Evolutionary conservation across 2,113 vertebrate species (phyloP).

Genomic region (Plotosus lineatus): DNA sequence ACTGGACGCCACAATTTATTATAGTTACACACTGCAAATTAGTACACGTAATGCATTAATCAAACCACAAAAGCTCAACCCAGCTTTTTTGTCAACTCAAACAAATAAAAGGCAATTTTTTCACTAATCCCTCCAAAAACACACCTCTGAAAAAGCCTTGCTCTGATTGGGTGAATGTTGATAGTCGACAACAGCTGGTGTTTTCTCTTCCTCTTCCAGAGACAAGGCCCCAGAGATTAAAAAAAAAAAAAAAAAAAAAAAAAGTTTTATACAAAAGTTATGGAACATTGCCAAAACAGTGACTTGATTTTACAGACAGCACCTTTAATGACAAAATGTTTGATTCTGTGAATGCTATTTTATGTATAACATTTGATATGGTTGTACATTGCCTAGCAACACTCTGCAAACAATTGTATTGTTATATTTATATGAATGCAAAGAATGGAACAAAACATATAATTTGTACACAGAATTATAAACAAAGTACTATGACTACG

Average conservation of each 20-base stretch:
- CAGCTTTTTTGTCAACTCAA: neutral
- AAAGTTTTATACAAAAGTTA: neutral
- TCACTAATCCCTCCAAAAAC: neutral
- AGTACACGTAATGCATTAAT: neutral
- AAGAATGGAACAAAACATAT: neutral
- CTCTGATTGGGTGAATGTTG: neutral
- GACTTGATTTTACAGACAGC: neutral
- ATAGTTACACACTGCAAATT: neutral
- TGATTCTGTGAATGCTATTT: neutral
- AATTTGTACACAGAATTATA: neutral
- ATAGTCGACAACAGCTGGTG: neutral
- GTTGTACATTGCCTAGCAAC: neutral
- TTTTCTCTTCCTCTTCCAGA: neutral
- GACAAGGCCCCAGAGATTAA: neutral
- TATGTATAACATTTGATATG: neutral
- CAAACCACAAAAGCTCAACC: neutral
- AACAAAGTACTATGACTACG: neutral
- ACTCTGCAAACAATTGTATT: neutral
- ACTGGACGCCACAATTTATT: neutral
- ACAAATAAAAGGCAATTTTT: neutral
- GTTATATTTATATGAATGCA: neutral
- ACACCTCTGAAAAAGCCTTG: neutral
- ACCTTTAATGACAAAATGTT: constrained; percentile 2
- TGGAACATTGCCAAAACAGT: neutral
- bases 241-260: no score